These are phyloP conservation scores for Steinernema carpocapsae DNA, from an alignment of 2,888 invertebrate species.

Conservation along the genomic window DNA sequence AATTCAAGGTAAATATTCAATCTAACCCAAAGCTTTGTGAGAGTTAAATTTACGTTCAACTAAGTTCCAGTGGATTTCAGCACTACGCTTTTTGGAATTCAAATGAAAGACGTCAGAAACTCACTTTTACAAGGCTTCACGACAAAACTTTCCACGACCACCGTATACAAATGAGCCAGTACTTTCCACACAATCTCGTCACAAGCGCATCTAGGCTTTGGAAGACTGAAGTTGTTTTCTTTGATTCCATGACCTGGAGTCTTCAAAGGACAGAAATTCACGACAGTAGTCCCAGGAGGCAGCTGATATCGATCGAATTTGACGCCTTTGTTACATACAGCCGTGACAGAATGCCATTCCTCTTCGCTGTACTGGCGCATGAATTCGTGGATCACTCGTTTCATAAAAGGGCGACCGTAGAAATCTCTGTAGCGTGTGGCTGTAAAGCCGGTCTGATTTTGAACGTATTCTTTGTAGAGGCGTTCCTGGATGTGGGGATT, in stretches of 20 bases:
- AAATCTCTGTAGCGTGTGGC: background rate
- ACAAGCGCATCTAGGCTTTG: background rate
- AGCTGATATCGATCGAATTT: background rate
- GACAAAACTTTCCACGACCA: background rate
- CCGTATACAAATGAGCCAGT: background rate
- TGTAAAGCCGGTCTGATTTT: background rate
- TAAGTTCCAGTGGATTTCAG: background rate
- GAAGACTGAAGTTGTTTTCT: background rate
- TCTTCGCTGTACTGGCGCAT: background rate
- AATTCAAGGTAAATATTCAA: too few relatives aligned
- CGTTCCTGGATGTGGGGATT: background rate
- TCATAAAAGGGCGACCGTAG: background rate
- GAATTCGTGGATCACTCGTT: background rate
- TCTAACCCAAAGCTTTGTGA: too few relatives aligned
- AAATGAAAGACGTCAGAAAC: too few relatives aligned
- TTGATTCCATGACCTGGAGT: background rate
- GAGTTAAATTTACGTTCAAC: background rate
- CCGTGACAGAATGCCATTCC: background rate
- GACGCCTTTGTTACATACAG: background rate
- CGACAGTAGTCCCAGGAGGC: background rate
- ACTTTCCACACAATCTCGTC: background rate
- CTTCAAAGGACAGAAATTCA: background rate
- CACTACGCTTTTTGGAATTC: too few relatives aligned
- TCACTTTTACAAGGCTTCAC: background rate
- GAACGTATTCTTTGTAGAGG: background rate